Percentiles rank a stretch among this genome's conserved stretches.
Evolutionary conservation across 2,113 vertebrate genomes (phyloP).

Genomic region (Siniperca knerii): DNA sequence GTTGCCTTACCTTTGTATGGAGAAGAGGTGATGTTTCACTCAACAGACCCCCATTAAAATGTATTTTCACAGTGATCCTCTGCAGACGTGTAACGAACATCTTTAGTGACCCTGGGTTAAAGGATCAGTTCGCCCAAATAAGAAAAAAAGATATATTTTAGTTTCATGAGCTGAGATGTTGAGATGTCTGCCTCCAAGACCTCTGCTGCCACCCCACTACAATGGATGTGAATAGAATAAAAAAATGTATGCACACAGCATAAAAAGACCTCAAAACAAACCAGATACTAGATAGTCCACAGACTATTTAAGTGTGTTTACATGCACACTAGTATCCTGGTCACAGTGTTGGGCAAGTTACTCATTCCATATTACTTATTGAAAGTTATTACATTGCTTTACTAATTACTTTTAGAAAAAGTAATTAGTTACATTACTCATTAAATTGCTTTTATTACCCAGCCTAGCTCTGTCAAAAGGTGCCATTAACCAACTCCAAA

Average conservation of each 20-base stretch:
- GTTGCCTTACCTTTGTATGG: not conserved
- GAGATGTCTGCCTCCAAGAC: not conserved
- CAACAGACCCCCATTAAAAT: constrained; percentile 9
- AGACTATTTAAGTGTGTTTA: not conserved
- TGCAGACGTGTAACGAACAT: not conserved
- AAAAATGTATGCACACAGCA: too few relatives aligned
- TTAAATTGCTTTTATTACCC: too few relatives aligned
- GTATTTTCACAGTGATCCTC: constrained; percentile 14
- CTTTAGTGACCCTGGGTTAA: not conserved
- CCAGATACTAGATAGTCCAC: not conserved
- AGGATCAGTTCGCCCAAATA: not conserved
- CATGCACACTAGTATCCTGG: not conserved
- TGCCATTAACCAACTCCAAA: too few relatives aligned
- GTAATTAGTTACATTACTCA: too few relatives aligned
- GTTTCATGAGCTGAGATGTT: not conserved
- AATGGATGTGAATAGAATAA: not conserved
- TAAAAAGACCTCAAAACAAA: not conserved
- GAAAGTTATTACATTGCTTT: too few relatives aligned
- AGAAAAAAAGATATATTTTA: not conserved
- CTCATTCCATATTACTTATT: too few relatives aligned
- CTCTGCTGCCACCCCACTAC: not conserved
- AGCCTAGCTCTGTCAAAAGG: too few relatives aligned
- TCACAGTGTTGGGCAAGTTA: too few relatives aligned
- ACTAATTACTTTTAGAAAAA: too few relatives aligned
- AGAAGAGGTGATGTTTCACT: not conserved